Percentiles rank a stretch among this genome's conserved stretches.
Conservation (phyloP, 2,888 invertebrate species). For the Plusia festucae region DNA sequence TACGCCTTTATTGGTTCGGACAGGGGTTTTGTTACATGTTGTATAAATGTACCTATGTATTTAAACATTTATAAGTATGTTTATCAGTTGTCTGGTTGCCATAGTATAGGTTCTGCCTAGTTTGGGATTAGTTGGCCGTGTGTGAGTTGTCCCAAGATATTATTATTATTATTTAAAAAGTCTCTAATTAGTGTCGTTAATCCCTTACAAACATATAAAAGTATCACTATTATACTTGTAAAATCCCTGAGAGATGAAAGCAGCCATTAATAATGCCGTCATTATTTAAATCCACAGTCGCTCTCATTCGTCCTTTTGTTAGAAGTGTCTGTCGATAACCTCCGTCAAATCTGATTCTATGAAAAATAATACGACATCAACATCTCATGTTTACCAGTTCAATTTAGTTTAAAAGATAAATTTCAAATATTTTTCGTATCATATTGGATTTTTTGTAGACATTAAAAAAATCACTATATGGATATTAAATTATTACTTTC, state of each 20-base stretch:
- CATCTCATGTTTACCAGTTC: background rate
- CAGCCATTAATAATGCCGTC: constrained; percentile 1
- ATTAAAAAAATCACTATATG: too few relatives aligned
- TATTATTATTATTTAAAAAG: background rate
- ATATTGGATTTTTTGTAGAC: too few relatives aligned
- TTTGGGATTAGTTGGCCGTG: too few relatives aligned
- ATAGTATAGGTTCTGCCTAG: too few relatives aligned
- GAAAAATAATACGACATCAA: background rate
- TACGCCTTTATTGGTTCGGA: too few relatives aligned
- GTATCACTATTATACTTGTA: background rate
- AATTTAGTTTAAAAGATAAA: background rate
- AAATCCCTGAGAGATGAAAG: constrained; percentile 1
- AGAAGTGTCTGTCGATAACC: background rate
- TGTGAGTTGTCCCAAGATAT: too few relatives aligned
- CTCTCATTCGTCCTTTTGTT: background rate
- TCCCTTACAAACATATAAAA: constrained; percentile 1
- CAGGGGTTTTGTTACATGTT: too few relatives aligned
- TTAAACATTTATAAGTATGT: too few relatives aligned
- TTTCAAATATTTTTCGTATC: too few relatives aligned
- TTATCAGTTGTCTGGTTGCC: too few relatives aligned
- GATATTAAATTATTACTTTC: too few relatives aligned
- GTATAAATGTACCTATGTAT: too few relatives aligned
- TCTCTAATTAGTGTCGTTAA: background rate
- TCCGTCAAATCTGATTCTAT: background rate
- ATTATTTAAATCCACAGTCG: constrained; percentile 3